Base-by-base conservation (phyloP, 2,888 invertebrate species). In the Dicyrtomina minuta region DNA sequence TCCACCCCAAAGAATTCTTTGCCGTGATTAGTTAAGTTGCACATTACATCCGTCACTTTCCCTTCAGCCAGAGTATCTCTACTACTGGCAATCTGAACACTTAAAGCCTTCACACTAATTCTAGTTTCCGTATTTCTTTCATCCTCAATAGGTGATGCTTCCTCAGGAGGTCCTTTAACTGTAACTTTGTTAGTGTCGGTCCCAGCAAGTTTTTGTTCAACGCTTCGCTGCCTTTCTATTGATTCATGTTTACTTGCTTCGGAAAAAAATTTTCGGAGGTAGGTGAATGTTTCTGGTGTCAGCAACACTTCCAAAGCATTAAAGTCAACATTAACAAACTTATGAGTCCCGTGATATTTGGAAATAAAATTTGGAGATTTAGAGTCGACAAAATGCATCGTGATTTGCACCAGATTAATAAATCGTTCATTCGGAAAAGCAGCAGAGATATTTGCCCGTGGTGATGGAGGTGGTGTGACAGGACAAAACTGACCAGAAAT, bases 221-320 rank as follows among this genome's bases (percentile, higher is more conserved):
- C 44, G 4, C n/a, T 41, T 55, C 24, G 4, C 13, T 46, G 55
- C n/a, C 60, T 1, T 49, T 62, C 51, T 15, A 24, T 10, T n/a
- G 33, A 15, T 10, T 62, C 70, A 39, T 71, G 43, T 22, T 72
- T 72, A 2, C 68, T 61, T 20, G 76, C 78, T 33, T 78, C 78
- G 20, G 72, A 58, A 51, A 78, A 78, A 61, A 78, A 78, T 51
- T 70, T 69, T 17, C 78, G 70, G 12, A 78, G 56, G 51, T 72
- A 73, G 8, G 72, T 56, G 68, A 77, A 78, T 0, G 78, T 74
- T 41, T 72, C 74, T 0, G 78, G 78, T 1, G 74, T 75, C 1
- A 78, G 56, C 39, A 93, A 90, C 74, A 96, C 84, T 82, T 96
- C 93, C 77, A 97, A 84, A 79, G 93, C 90, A 81, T 94, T 96